These are phyloP conservation scores for Dipodomys merriami DNA, from an alignment of 2,113 vertebrate species.

Conservation along the genomic window DNA sequence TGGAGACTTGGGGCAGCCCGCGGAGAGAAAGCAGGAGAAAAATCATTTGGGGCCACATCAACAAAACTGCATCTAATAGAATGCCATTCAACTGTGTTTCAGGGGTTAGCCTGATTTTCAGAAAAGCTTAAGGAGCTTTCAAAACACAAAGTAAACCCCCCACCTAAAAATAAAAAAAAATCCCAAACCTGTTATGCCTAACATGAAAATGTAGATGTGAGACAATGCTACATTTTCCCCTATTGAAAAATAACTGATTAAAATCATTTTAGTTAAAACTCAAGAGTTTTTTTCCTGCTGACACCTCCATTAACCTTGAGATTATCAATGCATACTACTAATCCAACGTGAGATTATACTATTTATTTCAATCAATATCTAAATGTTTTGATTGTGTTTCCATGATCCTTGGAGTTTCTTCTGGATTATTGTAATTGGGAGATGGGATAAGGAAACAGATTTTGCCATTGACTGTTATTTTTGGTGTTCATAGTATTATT, in stretches of 20 bases:
- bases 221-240: not conserved
- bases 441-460: not conserved
- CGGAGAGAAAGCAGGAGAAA: slow-evolving; percentile 71
- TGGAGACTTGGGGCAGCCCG: slow-evolving; percentile 84
- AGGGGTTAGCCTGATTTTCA: slow-evolving; percentile 74
- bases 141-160: slow-evolving; percentile 73
- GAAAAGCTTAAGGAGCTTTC: slow-evolving; percentile 74
- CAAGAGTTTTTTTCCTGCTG: slow-evolving; percentile 5
- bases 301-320: slow-evolving; percentile 52
- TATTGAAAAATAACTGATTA: slow-evolving; percentile 57
- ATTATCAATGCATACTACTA: slow-evolving; percentile 14
- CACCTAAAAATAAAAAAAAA: not conserved
- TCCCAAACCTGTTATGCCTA: slow-evolving; percentile 41
- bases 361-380: slow-evolving; percentile 50
- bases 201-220: slow-evolving; percentile 18
- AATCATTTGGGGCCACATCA: slow-evolving; percentile 71
- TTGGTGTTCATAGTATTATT: not conserved
- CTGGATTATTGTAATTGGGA: slow-evolving; percentile 33
- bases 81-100: slow-evolving; percentile 74
- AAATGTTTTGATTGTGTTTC: slow-evolving; percentile 46
- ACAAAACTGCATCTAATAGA: slow-evolving; percentile 76
- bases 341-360: slow-evolving; percentile 40
- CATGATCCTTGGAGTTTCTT: not conserved
- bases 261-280: slow-evolving; percentile 36
- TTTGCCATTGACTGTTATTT: slow-evolving; percentile 34